Evolutionary conservation across 2,113 vertebrate species (phyloP).

Genomic region (Zosterops pallidus): DNA sequence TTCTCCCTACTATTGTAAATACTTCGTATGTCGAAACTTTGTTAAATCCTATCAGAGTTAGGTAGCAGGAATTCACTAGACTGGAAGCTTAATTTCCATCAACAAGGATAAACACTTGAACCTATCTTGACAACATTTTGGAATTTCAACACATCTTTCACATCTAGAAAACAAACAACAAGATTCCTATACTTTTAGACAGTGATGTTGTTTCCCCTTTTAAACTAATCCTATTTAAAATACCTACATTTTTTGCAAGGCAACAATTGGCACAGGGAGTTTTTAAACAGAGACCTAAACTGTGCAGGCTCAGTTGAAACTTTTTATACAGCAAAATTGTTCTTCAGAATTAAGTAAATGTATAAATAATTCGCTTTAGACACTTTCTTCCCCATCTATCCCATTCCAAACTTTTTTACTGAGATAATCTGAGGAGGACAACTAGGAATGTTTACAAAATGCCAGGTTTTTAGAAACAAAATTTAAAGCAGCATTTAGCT

Average conservation of each 20-base stretch:
- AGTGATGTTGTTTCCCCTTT: background rate
- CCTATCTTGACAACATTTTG: background rate
- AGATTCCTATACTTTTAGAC: background rate
- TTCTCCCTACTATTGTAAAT: background rate
- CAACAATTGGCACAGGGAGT: background rate
- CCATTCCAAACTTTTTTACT: background rate
- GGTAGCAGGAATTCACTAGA: background rate
- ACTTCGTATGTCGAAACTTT: background rate
- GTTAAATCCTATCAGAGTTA: background rate
- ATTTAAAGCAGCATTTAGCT: constrained; percentile 37
- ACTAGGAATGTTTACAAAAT: background rate
- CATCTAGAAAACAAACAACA: background rate
- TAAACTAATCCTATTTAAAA: background rate
- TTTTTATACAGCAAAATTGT: background rate
- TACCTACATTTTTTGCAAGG: background rate
- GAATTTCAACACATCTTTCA: background rate
- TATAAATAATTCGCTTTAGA: background rate
- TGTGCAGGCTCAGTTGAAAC: background rate
- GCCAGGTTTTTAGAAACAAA: constrained; percentile 10
- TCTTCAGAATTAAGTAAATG: background rate
- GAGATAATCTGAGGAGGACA: background rate
- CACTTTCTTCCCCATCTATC: background rate
- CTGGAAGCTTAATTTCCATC: background rate
- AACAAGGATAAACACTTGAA: background rate
- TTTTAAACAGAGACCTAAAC: background rate